Base-by-base conservation (phyloP, 2,797 vertebrate species). In the Enteromius viviparus region DNA sequence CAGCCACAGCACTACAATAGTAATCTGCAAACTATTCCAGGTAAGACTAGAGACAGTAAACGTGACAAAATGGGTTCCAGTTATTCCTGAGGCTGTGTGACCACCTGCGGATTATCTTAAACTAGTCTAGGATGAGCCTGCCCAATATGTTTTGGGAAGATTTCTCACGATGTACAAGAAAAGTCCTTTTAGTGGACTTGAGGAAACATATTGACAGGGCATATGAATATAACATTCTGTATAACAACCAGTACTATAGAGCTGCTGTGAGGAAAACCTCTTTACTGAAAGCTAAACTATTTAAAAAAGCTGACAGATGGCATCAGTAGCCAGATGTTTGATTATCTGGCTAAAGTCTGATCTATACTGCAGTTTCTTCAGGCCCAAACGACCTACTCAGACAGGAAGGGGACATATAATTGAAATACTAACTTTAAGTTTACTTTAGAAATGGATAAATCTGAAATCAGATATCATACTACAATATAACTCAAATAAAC, bases 251-350 rank as follows among this genome's bases (percentile, higher is more conserved):
- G 4, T 37, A 40, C 21, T 68, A 11, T n/a, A 6, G 68, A 70
- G 12, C 68, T 70, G 68, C 6, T 14, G 68, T 45, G 12, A 70
- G 40, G n/a, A 66, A 66, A 69, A 42, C 2, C n/a, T 69, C 66
- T 69, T 69, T 69, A 42, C n/a, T 23, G 37, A 69, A 69, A 69
- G 66, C 21, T 45, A 69, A 11, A 58, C n/a, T 10, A n/a, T 58
- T 58, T 58, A 11, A 23, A 58, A 58, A 58, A 10, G 6, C 23
- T 69, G 66, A 69, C 37, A 23, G 34, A 7, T 69, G 37, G 7
- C 2, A 42, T 42, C 37, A 69, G 12, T 14, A 42, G 65, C 19
- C 1, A 68, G 37, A 68, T 21, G 19, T 40, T 68, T 68, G 34
- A 68, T 3, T 40, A 12, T 68, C 19, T 40, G 11, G 9, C 34